Evolutionary conservation across 2,113 vertebrate genomes (phyloP), one percentile per base, ranked within the genome.

Genomic region (Orcinus orca): DNA sequence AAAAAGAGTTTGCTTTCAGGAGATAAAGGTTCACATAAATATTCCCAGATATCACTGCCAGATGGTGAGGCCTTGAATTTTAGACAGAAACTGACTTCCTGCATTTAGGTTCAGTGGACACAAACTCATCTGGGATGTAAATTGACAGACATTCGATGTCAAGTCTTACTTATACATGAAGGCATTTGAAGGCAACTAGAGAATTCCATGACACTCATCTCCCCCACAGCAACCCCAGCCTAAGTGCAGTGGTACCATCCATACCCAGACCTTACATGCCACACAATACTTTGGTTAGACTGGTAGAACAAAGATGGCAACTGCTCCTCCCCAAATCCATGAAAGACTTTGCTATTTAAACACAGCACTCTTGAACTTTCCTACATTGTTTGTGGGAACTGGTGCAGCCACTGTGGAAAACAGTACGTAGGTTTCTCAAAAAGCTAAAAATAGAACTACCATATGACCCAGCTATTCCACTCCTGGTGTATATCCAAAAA

Each of bases 201-300:
- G 77, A 70, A 36, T 6, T 20, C 23, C 36, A 18, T 3, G 33
- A n/a, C 36, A 33, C 9, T 26, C 36, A 1, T 17, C 18, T 25
- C 17, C 14, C 17, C 13, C 3, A 13, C 29, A 58, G 84, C 14
- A 21, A 50, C 13, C 60, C 36, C 53, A 60, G 12, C 26, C 55
- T 31, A 31, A 5, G 0, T 44, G 23, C 8, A 71, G 6, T 1
- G 0, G 5, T 14, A n/a, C 31, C 18, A 15, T 15, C 26, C 5
- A 13, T 7, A 7, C 3, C 31, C n/a, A 73, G 74, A 53, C 23
- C 2, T 12, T 25, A 33, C 62, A 5, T 0, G 21, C 44, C 67
- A 47, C 5, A 20, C 8, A n/a, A 5, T 8, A 1, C 70, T 65
- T 36, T 15, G 12, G 10, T 60, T 12, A 71, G 13, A 47, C 81